These are phyloP conservation scores for Lasioglossum vierecki DNA, from an alignment of 2,888 invertebrate genomes.

Conservation along the genomic window DNA sequence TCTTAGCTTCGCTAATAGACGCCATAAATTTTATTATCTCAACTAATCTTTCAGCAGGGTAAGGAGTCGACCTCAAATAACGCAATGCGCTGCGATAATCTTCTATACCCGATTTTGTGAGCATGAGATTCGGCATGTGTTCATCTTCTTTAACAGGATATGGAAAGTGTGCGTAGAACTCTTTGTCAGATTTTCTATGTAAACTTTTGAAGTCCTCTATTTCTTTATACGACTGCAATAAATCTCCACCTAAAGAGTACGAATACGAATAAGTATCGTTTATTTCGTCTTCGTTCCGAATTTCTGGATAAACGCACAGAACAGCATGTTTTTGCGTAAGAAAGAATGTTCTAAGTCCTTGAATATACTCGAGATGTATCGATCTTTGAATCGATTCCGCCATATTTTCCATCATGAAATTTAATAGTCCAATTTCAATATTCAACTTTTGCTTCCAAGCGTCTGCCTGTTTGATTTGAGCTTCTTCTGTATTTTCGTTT, in stretches of 20 bases:
- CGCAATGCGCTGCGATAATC: conserved; percentile 72
- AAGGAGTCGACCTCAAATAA: conserved; percentile 64
- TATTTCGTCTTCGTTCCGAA: conserved; percentile 76
- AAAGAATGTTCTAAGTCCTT: conserved; percentile 70
- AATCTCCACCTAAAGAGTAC: conserved; percentile 56
- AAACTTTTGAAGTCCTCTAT: conserved; percentile 77
- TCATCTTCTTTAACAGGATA: conserved; percentile 71
- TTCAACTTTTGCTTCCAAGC: conserved; percentile 76
- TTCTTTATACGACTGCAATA: conserved; percentile 74
- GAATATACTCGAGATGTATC: conserved; percentile 65
- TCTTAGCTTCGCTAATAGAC: conserved; percentile 50
- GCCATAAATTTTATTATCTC: conserved; percentile 56
- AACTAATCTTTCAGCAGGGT: conserved; percentile 52
- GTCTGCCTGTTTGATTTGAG: conserved; percentile 55
- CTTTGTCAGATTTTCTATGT: conserved; percentile 53
- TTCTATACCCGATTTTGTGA: conserved; percentile 69
- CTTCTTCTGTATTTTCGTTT: conserved; percentile 39
- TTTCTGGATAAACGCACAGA: conserved; percentile 76
- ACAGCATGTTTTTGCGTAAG: conserved; percentile 76
- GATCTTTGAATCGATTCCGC: conserved; percentile 57
- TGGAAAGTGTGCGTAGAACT: conserved; percentile 73
- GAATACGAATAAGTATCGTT: conserved; percentile 73
- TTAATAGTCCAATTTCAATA: conserved; percentile 73
- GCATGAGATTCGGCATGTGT: conserved; percentile 74
- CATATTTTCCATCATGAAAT: conserved; percentile 48